Conservation (phyloP, 2,888 invertebrate species). For the Rhamphomyia laevipes region DNA sequence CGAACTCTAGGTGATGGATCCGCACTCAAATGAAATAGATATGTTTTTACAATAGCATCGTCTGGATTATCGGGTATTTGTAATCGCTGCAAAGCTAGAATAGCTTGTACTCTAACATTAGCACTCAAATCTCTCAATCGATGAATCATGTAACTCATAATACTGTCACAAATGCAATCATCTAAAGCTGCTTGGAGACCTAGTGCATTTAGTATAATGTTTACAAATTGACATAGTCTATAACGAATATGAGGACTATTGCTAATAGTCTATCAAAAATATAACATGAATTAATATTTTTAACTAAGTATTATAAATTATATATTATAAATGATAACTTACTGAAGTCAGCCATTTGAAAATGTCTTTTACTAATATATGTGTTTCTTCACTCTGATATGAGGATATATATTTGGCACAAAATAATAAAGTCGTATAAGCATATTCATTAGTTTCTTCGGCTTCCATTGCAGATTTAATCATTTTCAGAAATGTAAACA, state of each 20-base stretch:
- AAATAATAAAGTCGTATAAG: constrained; percentile 57
- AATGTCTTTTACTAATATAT: constrained; percentile 25
- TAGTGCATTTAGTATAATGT: constrained; percentile 59
- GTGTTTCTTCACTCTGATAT: constrained; percentile 41
- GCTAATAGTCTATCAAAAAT: constrained; percentile 34
- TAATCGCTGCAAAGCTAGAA: constrained; percentile 62
- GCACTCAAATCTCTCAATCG: constrained; percentile 60
- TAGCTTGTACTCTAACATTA: constrained; percentile 67
- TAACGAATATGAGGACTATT: constrained; percentile 48
- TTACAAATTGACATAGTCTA: constrained; percentile 66
- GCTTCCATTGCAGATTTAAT: constrained; percentile 51
- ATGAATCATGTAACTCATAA: constrained; percentile 56
- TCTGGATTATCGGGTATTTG: constrained; percentile 66
- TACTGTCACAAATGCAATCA: constrained; percentile 60
- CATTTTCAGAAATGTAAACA: constrained; percentile 50
- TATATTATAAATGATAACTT: constrained; percentile 8
- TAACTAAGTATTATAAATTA: neutral
- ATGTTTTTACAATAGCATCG: constrained; percentile 63
- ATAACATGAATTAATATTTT: neutral
- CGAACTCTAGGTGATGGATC: constrained; percentile 71
- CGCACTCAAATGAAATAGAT: constrained; percentile 55
- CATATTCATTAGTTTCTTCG: constrained; percentile 54
- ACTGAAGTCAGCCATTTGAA: constrained; percentile 29
- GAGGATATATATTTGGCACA: constrained; percentile 57
- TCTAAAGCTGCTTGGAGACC: constrained; percentile 66